phyloP scores from a whole-genome alignment of 30 jellyfish, hydroid and myxozoan species.

The Cassiopea andromeda region DNA sequence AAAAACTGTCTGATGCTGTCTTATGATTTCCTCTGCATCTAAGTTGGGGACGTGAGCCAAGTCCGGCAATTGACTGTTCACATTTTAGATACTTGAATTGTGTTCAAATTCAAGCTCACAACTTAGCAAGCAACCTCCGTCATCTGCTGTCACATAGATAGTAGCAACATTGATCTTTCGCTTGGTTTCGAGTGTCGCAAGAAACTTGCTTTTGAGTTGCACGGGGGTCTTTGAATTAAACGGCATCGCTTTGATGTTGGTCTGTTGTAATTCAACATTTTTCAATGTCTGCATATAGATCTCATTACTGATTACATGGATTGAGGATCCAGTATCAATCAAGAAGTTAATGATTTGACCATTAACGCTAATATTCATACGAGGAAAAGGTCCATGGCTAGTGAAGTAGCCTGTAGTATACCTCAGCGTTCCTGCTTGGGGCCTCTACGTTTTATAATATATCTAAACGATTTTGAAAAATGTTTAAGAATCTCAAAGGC shows the following conservation, averaged over 20 bases:
- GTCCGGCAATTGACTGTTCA: constrained; percentile 27
- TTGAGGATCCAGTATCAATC: constrained; percentile 67
- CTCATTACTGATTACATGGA: constrained; percentile 23
- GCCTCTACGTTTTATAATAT: neutral
- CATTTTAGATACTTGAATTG: constrained; percentile 4
- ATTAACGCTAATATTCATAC: neutral
- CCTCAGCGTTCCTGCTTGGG: neutral
- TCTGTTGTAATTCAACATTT: constrained; percentile 21
- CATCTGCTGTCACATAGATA: constrained; percentile 42
- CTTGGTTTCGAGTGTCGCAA: constrained; percentile 29
- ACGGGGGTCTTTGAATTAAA: constrained; percentile 41
- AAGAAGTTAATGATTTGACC: constrained; percentile 25
- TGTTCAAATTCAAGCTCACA: constrained; percentile 18
- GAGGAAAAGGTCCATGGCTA: too few species aligned
- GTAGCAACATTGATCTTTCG: constrained; percentile 23
- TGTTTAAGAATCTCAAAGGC: too few species aligned
- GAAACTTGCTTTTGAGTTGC: constrained; percentile 36
- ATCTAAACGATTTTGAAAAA: too few species aligned
- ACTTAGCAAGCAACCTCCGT: constrained; percentile 67
- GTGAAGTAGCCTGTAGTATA: too few species aligned
- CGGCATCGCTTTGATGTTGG: constrained; percentile 39
- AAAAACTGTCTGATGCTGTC: constrained; percentile 3
- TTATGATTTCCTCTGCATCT: neutral
- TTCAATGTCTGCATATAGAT: constrained; percentile 11
- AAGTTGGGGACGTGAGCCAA: constrained; percentile 9